A percentile compares a stretch with the other conserved stretches of the same genome.
These are phyloP conservation scores for Archivesica marissinica DNA, from an alignment of 1,140 invertebrate species.

Conservation along the genomic window DNA sequence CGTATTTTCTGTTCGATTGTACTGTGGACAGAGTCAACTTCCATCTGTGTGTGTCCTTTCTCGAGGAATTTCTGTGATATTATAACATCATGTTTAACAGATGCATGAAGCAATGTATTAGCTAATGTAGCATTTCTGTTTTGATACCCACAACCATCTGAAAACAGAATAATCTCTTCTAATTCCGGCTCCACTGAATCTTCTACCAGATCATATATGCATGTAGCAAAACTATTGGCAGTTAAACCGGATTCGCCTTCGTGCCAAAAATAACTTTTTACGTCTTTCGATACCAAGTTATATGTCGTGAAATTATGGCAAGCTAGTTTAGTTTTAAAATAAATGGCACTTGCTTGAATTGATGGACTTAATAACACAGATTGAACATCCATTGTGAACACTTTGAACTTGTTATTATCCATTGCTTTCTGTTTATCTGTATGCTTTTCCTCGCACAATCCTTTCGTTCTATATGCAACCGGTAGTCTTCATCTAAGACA, in stretches of 20 bases:
- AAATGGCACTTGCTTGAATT: conserved; percentile 43
- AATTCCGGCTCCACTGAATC: too few relatives aligned
- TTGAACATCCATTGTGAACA: conserved; percentile 41
- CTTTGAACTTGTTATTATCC: conserved; percentile 9
- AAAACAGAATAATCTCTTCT: neutral
- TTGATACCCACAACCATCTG: conserved; percentile 13
- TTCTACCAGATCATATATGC: too few relatives aligned
- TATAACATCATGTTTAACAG: conserved; percentile 3
- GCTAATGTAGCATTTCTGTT: conserved; percentile 13
- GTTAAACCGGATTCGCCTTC: conserved; percentile 22
- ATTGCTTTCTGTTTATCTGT: conserved; percentile 6
- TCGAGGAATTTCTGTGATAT: neutral
- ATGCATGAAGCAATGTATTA: neutral
- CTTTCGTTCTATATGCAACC: too few relatives aligned
- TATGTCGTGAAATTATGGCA: conserved; percentile 49
- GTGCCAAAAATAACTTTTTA: conserved; percentile 34
- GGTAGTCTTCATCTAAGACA: too few relatives aligned
- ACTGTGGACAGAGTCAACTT: neutral
- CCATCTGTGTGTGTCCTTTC: neutral
- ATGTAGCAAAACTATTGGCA: conserved; percentile 19
- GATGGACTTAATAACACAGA: conserved; percentile 28
- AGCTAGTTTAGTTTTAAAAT: conserved; percentile 54
- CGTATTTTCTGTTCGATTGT: conserved; percentile 1
- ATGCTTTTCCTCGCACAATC: conserved; percentile 13
- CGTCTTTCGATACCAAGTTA: conserved; percentile 5